A percentile compares a stretch with the other conserved stretches of the same genome.
Conservation (phyloP, 2,113 vertebrate species). For the Ramphastos sulfuratus region DNA sequence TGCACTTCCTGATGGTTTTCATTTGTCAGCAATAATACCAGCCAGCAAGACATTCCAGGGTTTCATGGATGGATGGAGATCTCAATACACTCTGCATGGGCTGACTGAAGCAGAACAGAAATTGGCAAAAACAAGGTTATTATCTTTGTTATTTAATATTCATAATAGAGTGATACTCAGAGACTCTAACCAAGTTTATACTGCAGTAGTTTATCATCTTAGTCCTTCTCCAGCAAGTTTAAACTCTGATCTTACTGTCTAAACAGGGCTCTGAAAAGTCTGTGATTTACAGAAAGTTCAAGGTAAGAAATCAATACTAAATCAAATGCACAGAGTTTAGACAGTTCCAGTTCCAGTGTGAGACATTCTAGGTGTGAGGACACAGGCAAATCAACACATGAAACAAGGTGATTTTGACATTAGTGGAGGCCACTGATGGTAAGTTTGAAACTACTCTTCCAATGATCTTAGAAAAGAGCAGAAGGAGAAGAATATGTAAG, state of each 20-base stretch:
- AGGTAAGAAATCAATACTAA: background rate
- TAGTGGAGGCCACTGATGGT: background rate
- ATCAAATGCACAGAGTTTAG: background rate
- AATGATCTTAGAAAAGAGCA: background rate
- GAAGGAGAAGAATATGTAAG: background rate
- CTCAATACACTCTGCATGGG: background rate
- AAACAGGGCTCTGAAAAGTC: background rate
- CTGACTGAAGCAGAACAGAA: slow-evolving; percentile 47
- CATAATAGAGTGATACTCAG: background rate
- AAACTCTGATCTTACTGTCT: background rate
- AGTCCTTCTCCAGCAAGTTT: background rate
- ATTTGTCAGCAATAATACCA: background rate
- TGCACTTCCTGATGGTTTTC: background rate
- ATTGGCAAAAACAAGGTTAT: slow-evolving; percentile 12
- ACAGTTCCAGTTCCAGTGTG: background rate
- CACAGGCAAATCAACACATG: background rate
- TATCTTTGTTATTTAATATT: slow-evolving; percentile 42
- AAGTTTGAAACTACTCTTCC: background rate
- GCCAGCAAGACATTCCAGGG: background rate
- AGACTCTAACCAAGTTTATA: background rate
- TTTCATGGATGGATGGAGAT: slow-evolving; percentile 31
- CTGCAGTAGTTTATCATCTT: background rate
- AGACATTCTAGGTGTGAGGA: background rate
- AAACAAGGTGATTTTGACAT: background rate
- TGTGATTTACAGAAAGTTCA: background rate